phyloP scores from a whole-genome alignment of 2,113 vertebrate species.

The Austrofundulus limnaeus region DNA sequence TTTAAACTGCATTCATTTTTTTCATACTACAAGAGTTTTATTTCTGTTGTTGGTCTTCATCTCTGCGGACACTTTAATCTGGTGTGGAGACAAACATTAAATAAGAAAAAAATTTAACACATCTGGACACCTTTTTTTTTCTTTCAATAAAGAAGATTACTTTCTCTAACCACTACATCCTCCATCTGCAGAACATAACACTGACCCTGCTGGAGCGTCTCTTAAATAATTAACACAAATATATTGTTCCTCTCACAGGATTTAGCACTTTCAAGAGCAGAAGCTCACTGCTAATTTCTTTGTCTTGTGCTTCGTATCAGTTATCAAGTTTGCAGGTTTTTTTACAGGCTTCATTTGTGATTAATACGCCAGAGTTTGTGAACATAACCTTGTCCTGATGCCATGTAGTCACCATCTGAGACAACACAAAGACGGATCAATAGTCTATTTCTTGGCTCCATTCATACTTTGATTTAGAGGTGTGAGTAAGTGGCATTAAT shows the following conservation, averaged over 20 bases:
- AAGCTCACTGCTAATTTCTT: slow-evolving; percentile 1
- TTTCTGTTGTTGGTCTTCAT: no score
- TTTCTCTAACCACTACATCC: no score
- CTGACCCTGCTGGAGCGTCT: slow-evolving; percentile 2
- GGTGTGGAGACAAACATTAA: no score
- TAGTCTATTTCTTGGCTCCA: slow-evolving; percentile 11
- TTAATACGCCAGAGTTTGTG: slow-evolving; percentile 13
- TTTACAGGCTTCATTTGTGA: slow-evolving; percentile 19
- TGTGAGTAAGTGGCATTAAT: not conserved
- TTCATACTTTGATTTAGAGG: slow-evolving; percentile 8
- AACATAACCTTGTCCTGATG: not conserved
- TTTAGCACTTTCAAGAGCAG: not conserved
- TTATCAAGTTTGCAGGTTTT: slow-evolving; percentile 3
- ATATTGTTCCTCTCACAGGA: not conserved
- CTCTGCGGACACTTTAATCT: no score
- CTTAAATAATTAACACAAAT: slow-evolving; percentile 17
- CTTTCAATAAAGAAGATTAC: not conserved
- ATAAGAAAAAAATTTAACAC: no score
- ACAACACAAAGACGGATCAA: slow-evolving; percentile 29
- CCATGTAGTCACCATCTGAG: not conserved
- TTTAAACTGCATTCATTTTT: no score
- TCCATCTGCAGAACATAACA: not conserved
- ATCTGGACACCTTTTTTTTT: no score
- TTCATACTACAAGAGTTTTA: no score
- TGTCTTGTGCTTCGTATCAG: not conserved